Evolutionary conservation across 2,113 vertebrate species (phyloP).

Genomic region (Phylloscopus whistleri): DNA sequence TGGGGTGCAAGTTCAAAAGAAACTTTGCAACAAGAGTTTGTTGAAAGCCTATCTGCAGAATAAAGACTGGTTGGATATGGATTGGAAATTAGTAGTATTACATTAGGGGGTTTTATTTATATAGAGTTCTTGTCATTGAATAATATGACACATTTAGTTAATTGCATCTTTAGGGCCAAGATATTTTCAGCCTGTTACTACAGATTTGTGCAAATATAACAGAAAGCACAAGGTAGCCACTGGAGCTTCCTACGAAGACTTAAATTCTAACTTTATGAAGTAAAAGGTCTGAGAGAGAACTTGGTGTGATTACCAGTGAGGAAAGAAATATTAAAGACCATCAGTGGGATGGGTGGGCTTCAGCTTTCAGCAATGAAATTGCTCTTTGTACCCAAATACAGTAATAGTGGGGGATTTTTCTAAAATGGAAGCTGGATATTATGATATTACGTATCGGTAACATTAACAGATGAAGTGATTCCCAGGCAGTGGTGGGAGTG

Average conservation of each 20-base stretch:
- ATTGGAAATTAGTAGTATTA: neutral
- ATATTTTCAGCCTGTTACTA: neutral
- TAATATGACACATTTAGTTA: neutral
- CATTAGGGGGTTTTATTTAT: neutral
- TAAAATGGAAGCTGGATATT: neutral
- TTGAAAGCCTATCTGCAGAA: neutral
- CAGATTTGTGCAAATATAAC: neutral
- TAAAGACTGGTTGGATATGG: neutral
- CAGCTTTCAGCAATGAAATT: neutral
- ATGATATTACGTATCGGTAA: neutral
- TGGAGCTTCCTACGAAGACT: neutral
- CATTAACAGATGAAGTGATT: neutral
- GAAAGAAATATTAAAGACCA: neutral
- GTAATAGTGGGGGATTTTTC: accelerated
- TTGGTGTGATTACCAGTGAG: neutral
- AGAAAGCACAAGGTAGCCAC: neutral
- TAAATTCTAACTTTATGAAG: neutral
- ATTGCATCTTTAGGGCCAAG: neutral
- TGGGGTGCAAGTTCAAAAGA: neutral
- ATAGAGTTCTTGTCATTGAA: neutral
- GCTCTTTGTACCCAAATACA: neutral
- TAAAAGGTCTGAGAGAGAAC: neutral
- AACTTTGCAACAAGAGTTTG: neutral
- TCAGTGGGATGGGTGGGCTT: neutral
- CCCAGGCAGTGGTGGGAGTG: neutral